Evolutionary conservation across 2,113 vertebrate genomes (phyloP), one percentile per base, ranked within the genome.

Genomic region (Thamnophis sirtalis): DNA sequence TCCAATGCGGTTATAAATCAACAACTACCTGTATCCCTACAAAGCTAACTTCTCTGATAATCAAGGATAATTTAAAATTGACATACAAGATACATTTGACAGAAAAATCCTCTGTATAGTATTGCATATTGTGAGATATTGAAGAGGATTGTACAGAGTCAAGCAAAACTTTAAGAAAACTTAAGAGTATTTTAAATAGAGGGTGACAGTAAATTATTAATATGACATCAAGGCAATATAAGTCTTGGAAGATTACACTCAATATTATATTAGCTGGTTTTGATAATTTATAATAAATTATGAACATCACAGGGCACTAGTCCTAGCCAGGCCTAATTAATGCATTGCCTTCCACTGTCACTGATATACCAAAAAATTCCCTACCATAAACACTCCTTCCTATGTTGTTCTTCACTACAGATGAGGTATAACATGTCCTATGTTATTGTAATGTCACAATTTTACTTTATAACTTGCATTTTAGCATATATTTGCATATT

Each of bases 381-480:
- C 19, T 80, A 80, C 33, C 17, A 43, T 80, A 38, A 80, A 80
- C 68, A 43, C 17, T 80, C 9, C 17, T 80, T 38, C 7, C 33
- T 43, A 8, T 43, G 7, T 43, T 7, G 17, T 80, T 80, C 73
- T 80, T 80, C 33, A 43, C 3, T 21, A 43, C 6, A 80, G 73
- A 80, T 9, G 17, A 21, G 21, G 3, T 43, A 43, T 43, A 43
- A 80, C 33, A 80, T 21, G 2, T 38, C 33, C 33, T 38, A 38
- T 80, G 38, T 33, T 80, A 43, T 17, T 80, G 1, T 80, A 80
- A 80, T 43, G 33, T 43, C n/a, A 58, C 60, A 17, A 1, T 63
- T 33, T 89, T 63, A 33, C 58, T 89, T 89, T 84, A 89, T 60
- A 85, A 89, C 26, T 28, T 86, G 49, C 58, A 89, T 58, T 92